Evolutionary conservation across 2,888 invertebrate species (phyloP).

Genomic region (Cyclophora albipunctata): DNA sequence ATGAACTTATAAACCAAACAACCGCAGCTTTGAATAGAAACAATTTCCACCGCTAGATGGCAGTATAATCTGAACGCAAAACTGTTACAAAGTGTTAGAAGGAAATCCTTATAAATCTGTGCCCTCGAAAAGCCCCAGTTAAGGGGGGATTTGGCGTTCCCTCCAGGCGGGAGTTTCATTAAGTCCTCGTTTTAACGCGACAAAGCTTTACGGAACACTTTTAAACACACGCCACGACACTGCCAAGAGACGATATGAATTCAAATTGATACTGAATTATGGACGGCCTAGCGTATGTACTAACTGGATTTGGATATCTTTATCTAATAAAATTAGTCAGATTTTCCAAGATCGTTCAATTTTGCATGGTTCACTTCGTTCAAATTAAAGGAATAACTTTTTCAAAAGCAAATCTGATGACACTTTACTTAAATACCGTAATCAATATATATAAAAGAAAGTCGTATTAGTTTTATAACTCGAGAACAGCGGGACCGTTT

Average conservation of each 20-base stretch:
- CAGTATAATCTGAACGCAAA: slow-evolving; percentile 33
- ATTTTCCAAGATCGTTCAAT: too few relatives aligned
- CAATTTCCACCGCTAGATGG: background rate
- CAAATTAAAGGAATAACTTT: too few relatives aligned
- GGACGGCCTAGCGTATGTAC: background rate
- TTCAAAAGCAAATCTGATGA: too few relatives aligned
- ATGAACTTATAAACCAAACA: too few relatives aligned
- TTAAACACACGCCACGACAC: slow-evolving; percentile 16
- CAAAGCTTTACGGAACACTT: slow-evolving; percentile 35
- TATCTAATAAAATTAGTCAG: too few relatives aligned
- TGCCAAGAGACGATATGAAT: slow-evolving; percentile 26
- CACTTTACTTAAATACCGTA: too few relatives aligned
- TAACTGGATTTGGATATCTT: too few relatives aligned
- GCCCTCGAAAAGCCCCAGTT: slow-evolving; percentile 30
- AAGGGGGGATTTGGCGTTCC: slow-evolving; percentile 38
- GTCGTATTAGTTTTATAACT: too few relatives aligned
- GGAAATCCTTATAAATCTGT: slow-evolving; percentile 47
- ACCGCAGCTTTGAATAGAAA: too few relatives aligned
- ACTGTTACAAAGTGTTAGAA: slow-evolving; percentile 40
- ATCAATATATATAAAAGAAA: too few relatives aligned
- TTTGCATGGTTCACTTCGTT: too few relatives aligned
- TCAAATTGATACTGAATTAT: slow-evolving; percentile 13
- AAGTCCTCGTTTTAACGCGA: slow-evolving; percentile 47
- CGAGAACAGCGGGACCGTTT: too few relatives aligned
- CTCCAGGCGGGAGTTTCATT: slow-evolving; percentile 45